Conservation (phyloP, 2,797 vertebrate species). For the Morelia viridis region DNA sequence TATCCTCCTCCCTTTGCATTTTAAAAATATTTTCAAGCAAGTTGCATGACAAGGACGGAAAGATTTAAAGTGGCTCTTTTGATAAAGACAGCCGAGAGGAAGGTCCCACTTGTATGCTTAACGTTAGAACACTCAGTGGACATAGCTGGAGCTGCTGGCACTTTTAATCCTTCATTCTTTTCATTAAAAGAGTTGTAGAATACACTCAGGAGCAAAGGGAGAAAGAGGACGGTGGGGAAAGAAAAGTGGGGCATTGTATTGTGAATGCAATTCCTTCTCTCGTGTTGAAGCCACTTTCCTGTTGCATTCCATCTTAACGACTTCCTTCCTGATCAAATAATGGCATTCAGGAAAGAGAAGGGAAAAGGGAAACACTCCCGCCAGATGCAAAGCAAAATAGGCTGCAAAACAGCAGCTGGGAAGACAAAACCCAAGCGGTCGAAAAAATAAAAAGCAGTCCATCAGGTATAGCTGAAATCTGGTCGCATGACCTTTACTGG, state of each 20-base stretch:
- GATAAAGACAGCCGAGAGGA: conserved; percentile 38
- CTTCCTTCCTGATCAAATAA: conserved; percentile 13
- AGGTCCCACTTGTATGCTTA: neutral
- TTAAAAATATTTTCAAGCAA: conserved; percentile 34
- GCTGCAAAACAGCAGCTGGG: conserved; percentile 53
- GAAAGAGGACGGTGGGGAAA: neutral
- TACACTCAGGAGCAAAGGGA: neutral
- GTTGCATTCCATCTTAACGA: conserved; percentile 10
- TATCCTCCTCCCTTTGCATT: conserved; percentile 7
- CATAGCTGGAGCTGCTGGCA: conserved; percentile 28
- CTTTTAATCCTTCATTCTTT: conserved; percentile 23
- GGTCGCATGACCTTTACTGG: no score
- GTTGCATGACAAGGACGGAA: conserved; percentile 44
- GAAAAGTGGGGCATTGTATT: conserved; percentile 34
- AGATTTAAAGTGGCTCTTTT: conserved; percentile 24
- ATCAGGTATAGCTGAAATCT: no score
- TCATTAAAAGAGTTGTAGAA: conserved; percentile 34
- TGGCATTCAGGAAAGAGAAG: neutral
- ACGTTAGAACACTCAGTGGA: conserved; percentile 25
- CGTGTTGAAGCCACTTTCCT: conserved; percentile 28
- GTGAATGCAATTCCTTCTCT: conserved; percentile 35
- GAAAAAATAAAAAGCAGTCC: conserved; percentile 5
- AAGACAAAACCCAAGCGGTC: conserved; percentile 51
- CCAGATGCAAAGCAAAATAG: conserved; percentile 6
- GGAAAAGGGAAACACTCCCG: neutral